Evolutionary conservation across 1,140 invertebrate genomes (phyloP).

Genomic region (Charaxes varanes): DNA sequence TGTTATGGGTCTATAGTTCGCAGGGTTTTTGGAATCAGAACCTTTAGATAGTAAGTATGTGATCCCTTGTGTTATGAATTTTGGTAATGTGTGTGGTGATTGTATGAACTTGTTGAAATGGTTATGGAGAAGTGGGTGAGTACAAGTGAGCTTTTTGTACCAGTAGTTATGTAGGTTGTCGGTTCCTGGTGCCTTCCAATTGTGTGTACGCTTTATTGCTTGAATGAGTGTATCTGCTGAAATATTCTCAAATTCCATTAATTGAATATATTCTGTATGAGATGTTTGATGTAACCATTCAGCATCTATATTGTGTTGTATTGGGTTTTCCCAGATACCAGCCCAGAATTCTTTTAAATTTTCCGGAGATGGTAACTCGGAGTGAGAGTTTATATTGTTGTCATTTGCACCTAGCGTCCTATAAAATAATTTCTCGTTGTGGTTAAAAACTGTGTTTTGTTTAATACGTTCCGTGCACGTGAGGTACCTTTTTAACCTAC

Average conservation of each 20-base stretch:
- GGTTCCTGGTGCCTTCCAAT: conserved; percentile 2
- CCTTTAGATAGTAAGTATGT: no score
- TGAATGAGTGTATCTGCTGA: background rate
- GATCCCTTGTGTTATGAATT: conserved; percentile 7
- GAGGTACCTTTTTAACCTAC: background rate
- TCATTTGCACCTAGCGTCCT: background rate
- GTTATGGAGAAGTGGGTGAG: conserved; percentile 4
- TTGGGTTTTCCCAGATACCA: background rate
- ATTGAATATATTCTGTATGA: background rate
- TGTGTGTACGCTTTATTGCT: background rate
- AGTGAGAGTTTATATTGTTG: background rate
- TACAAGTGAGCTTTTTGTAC: conserved; percentile 16
- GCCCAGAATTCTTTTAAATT: background rate
- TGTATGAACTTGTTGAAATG: conserved; percentile 10
- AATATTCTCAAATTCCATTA: background rate
- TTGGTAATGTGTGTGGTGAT: conserved; percentile 5
- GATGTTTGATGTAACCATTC: background rate
- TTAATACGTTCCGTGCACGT: background rate
- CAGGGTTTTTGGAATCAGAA: conserved; percentile 11
- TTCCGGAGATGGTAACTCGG: background rate
- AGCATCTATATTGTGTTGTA: background rate
- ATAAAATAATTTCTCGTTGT: background rate
- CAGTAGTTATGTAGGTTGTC: conserved; percentile 6
- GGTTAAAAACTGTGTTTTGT: background rate
- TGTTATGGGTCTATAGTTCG: conserved; percentile 9